Base-by-base conservation (phyloP, 92 coral and sea anemone genomes). In the Phenganax stokvisi region DNA sequence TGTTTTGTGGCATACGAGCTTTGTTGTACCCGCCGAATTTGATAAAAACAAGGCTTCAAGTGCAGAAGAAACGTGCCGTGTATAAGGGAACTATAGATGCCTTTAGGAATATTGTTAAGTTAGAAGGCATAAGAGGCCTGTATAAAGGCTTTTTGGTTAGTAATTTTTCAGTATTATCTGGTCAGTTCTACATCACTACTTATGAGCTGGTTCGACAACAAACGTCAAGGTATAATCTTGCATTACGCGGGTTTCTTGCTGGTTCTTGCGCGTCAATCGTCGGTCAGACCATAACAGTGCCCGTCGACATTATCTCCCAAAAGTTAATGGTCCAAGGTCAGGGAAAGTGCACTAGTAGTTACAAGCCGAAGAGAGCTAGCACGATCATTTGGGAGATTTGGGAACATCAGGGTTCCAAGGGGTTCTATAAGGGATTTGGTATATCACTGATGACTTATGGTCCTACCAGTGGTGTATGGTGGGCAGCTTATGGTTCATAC, bases 381-480 rank as follows among this genome's bases (percentile, higher is more conserved):
- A 72, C 84, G 9, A 77, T 94, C 12, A 62, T 92, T 55, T 84
- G 82, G 20, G 96, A 94, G 76, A 90, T 88, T 64, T 25, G 90
- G 25, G 28, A 44, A 27, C 55, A 81, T 61, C 72, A 87, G 31
- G 98, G 98, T 1, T 88, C 87, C 8, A 12, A 76, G 54, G 98
- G 96, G 8, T 83, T 94, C 10, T 94, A 92, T 71, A 94, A 89
- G 76, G 98, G 98, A 0, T 94, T 89, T 77, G 85, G 89, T 76
- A 89, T 90, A 11, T 94, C 98, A 9, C 80, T 94, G 15, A 88
- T 92, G 82, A 94, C 98, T 25, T 94, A 94, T 85, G 98, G 90
- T 20, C 98, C 98, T 0, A 92, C 92, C 17, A 94, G 98, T 82
- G 98, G 97, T 17, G 89, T 92, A 57, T 94, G 98, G 98, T 94